Conservation (phyloP, 1,140 invertebrate species). For the Sitophilus oryzae region DNA sequence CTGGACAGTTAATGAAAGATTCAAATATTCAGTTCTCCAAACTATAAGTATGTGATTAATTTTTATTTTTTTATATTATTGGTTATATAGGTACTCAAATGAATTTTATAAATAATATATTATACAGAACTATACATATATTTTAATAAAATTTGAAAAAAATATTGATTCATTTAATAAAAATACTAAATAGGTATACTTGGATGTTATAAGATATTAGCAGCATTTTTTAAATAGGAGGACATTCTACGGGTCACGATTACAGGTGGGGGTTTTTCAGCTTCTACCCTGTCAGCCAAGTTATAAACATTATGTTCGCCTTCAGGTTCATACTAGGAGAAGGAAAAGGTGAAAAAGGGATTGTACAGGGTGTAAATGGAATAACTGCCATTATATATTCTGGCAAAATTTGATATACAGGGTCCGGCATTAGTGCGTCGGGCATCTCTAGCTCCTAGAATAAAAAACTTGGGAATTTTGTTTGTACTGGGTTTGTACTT, state of each 20-base stretch:
- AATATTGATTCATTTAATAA: too few relatives aligned
- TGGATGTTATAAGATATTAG: conserved; percentile 2
- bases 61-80: conserved; percentile 8
- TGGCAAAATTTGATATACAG: too few relatives aligned
- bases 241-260: conserved; percentile 27
- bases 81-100: too few relatives aligned
- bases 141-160: too few relatives aligned
- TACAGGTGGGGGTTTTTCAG: conserved; percentile 37
- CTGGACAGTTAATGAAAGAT: conserved; percentile 67
- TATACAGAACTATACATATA: too few relatives aligned
- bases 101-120: too few relatives aligned
- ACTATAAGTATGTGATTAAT: conserved; percentile 48
- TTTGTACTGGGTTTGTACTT: too few relatives aligned
- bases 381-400: background rate
- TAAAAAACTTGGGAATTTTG: too few relatives aligned
- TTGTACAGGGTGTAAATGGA: background rate
- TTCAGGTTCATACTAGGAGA: conserved; percentile 40
- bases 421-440: too few relatives aligned
- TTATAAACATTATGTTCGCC: conserved; percentile 42
- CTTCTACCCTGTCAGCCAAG: conserved; percentile 40
- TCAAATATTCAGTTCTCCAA: conserved; percentile 63
- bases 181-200: too few relatives aligned
- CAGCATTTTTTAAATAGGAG: conserved; percentile 19
- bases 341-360: background rate
- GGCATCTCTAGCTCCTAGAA: too few relatives aligned